These are phyloP conservation scores for Hyperopisus bebe DNA, from an alignment of 2,113 vertebrate genomes.

Conservation along the genomic window DNA sequence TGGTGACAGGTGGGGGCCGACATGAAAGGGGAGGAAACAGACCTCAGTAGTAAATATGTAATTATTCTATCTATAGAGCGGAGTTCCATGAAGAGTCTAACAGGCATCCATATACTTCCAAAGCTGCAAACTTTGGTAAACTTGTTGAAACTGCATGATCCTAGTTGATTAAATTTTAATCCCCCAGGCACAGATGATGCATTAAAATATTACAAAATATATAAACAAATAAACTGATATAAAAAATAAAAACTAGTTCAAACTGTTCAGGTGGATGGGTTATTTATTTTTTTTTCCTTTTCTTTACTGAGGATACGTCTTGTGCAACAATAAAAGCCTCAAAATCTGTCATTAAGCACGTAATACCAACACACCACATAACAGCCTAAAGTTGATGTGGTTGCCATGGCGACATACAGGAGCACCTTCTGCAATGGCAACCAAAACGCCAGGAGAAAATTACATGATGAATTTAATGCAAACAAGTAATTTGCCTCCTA, in stretches of 20 bases:
- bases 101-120: neutral
- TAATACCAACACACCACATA: neutral
- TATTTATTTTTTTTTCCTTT: neutral
- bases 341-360: neutral
- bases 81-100: neutral
- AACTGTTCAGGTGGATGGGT: neutral
- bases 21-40: neutral
- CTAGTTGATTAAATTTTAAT: neutral
- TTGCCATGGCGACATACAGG: slow-evolving; percentile 13
- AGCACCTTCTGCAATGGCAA: neutral
- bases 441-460: neutral
- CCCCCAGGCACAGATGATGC: neutral
- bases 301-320: neutral
- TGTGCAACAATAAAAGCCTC: neutral
- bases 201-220: neutral
- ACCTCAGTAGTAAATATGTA: neutral
- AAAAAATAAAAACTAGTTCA: neutral
- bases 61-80: neutral
- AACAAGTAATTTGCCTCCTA: slow-evolving; percentile 9
- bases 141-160: neutral
- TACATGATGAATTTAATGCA: slow-evolving; percentile 17
- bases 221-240: neutral
- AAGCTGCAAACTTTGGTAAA: neutral
- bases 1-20: neutral
- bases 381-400: neutral